These are phyloP conservation scores for Polymixis flavicincta DNA, from an alignment of 2,888 invertebrate genomes.

Conservation along the genomic window DNA sequence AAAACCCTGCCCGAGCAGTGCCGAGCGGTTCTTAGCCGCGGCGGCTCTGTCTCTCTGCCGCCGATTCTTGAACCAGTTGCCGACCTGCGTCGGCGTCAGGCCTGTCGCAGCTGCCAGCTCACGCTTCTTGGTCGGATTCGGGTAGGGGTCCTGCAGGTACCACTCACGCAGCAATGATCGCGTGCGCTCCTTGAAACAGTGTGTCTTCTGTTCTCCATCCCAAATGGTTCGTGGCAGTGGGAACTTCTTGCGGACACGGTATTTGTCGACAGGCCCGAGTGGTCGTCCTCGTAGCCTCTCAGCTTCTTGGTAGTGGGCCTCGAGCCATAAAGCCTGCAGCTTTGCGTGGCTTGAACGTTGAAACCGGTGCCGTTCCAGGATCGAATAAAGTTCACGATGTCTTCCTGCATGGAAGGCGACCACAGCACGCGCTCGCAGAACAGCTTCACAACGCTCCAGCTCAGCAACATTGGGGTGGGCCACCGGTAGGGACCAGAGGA, in stretches of 20 bases:
- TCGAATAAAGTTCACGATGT: conserved; percentile 98
- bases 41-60: conserved; percentile 98
- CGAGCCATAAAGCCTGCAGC: conserved; percentile 98
- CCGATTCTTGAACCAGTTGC: conserved; percentile 99
- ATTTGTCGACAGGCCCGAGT: conserved; percentile 95
- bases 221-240: conserved; percentile 99
- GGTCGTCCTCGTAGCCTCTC: conserved; percentile 98
- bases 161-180: conserved; percentile 98
- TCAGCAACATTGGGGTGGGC: conserved; percentile 99
- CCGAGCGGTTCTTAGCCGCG: conserved; percentile 99
- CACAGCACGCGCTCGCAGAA: conserved; percentile 99
- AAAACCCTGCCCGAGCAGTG: conserved; percentile 87
- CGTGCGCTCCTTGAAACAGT: conserved; percentile 99
- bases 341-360: conserved; percentile 98
- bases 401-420: conserved; percentile 99
- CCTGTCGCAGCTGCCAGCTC: conserved; percentile 99
- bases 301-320: conserved; percentile 99
- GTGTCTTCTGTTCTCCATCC: conserved; percentile 99
- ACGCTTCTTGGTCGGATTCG: conserved; percentile 98
- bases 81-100: conserved; percentile 97
- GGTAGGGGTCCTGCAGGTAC: conserved; percentile 99
- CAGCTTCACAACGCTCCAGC: conserved; percentile 98
- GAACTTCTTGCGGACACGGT: conserved; percentile 98
- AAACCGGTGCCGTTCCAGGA: conserved; percentile 98
- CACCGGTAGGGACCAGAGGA: conserved; percentile 99